Evolutionary conservation across 2,888 invertebrate species (phyloP).

Genomic region (Lycaena phlaeas): DNA sequence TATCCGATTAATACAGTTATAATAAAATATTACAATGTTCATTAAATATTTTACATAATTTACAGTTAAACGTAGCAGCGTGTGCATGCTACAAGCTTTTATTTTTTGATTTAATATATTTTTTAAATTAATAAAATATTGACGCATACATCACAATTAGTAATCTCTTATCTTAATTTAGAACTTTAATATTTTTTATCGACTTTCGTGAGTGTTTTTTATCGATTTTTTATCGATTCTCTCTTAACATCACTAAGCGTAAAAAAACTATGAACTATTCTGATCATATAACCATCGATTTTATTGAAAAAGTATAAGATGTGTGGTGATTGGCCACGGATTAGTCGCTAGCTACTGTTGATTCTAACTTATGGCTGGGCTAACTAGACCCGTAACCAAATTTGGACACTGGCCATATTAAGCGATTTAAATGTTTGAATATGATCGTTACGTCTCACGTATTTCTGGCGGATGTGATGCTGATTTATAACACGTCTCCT

Average conservation of each 20-base stretch:
- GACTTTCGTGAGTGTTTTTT: too few species aligned
- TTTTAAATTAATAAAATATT: slow-evolving; percentile 3
- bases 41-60: slow-evolving; percentile 5
- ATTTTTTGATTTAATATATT: slow-evolving; percentile 8
- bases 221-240: neutral
- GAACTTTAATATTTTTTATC: too few species aligned
- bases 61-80: neutral
- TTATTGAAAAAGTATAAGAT: slow-evolving; percentile 54
- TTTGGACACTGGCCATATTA: slow-evolving; percentile 25
- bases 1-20: slow-evolving; percentile 3
- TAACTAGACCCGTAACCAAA: slow-evolving; percentile 10
- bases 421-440: slow-evolving; percentile 30
- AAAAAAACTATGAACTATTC: slow-evolving; percentile 25
- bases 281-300: slow-evolving; percentile 33
- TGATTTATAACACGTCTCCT: too few species aligned
- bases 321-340: slow-evolving; percentile 58
- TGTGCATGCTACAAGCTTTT: too few species aligned
- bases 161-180: too few species aligned
- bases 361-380: slow-evolving; percentile 50
- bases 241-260: neutral
- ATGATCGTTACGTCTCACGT: neutral
- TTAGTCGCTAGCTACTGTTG: slow-evolving; percentile 61
- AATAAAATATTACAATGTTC: slow-evolving; percentile 4
- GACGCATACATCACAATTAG: slow-evolving; percentile 15
- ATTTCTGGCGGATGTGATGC: too few species aligned